Conservation (phyloP, 1,140 invertebrate species). For the Danaus melanippus region DNA sequence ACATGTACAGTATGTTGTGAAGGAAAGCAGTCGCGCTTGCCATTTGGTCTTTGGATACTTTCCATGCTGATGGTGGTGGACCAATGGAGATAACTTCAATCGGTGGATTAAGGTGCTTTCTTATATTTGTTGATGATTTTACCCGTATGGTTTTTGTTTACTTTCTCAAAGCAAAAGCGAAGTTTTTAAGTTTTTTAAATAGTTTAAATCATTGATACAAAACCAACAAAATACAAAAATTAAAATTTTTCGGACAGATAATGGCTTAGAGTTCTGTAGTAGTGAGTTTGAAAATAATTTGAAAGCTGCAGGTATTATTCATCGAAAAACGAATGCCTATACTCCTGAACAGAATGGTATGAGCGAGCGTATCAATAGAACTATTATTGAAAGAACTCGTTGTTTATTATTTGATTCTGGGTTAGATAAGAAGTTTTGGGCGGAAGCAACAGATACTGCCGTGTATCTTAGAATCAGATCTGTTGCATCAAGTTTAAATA, state of each 20-base stretch:
- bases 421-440: no score
- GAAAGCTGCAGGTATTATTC: slow-evolving; percentile 13
- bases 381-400: no score
- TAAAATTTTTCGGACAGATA: slow-evolving; percentile 20
- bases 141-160: slow-evolving; percentile 19
- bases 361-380: no score
- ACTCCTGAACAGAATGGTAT: no score
- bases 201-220: slow-evolving; percentile 18
- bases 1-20: slow-evolving; percentile 6
- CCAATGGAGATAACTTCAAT: slow-evolving; percentile 25
- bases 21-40: slow-evolving; percentile 10
- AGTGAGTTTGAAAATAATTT: slow-evolving; percentile 17
- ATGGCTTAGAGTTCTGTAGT: slow-evolving; percentile 20
- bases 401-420: no score
- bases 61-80: slow-evolving; percentile 27
- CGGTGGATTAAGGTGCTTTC: slow-evolving; percentile 16
- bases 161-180: slow-evolving; percentile 28
- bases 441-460: no score
- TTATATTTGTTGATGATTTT: slow-evolving; percentile 23
- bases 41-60: not conserved
- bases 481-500: no score
- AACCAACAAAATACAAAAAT: slow-evolving; percentile 18
- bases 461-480: no score
- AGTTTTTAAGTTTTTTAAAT: slow-evolving; percentile 18
- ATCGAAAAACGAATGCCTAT: not conserved